A percentile compares a stretch with the other conserved stretches of the same genome.
Evolutionary conservation across 2,888 invertebrate species (phyloP).

Genomic region (Temnothorax rugatulus): DNA sequence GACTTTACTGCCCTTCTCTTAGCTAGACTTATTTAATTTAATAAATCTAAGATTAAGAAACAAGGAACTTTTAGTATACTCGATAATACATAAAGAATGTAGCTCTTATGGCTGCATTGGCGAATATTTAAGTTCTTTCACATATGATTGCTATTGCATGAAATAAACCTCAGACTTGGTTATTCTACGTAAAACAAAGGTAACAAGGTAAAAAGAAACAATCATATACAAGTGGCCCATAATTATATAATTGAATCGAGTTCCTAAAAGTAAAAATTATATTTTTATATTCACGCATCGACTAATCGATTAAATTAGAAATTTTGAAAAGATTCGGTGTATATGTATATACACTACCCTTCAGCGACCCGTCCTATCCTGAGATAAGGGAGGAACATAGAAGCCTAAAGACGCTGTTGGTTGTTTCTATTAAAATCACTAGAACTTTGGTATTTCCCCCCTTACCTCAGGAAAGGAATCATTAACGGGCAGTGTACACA

Average conservation of each 20-base stretch:
- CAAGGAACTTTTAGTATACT: neutral
- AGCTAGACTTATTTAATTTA: too few relatives aligned
- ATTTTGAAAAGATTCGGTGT: neutral
- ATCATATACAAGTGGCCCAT: neutral
- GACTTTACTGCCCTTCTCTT: too few relatives aligned
- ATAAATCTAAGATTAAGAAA: neutral
- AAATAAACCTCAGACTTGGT: neutral
- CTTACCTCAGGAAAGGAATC: too few relatives aligned
- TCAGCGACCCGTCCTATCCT: too few relatives aligned
- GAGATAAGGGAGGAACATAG: too few relatives aligned
- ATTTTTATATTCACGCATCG: neutral
- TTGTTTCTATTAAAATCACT: too few relatives aligned
- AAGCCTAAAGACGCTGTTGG: too few relatives aligned
- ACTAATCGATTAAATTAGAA: neutral
- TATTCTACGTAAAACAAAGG: neutral
- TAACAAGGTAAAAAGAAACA: neutral
- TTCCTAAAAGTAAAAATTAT: neutral
- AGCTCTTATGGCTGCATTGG: neutral
- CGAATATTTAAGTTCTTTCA: constrained; percentile 2
- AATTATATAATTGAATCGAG: constrained; percentile 13
- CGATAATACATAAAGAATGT: neutral
- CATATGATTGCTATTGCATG: neutral
- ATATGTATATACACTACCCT: neutral
- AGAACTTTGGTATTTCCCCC: too few relatives aligned
- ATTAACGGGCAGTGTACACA: too few relatives aligned